Base-by-base conservation (phyloP, 2,113 vertebrate species). In the Muntiacus reevesi region DNA sequence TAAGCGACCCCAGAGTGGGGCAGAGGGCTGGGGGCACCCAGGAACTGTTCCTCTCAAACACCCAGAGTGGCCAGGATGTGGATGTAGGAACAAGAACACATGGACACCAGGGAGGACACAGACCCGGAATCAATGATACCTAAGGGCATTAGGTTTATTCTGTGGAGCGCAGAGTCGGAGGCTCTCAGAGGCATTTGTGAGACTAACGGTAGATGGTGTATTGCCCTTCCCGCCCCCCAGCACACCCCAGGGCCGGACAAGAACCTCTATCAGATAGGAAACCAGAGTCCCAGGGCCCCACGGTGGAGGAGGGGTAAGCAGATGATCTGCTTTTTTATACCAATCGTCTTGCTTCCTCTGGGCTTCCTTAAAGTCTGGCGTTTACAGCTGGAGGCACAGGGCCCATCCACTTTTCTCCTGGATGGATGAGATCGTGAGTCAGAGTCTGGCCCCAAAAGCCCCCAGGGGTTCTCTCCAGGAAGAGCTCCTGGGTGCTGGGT, bases 321-420 rank as follows among this genome's bases (percentile, higher is more conserved):
- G 45, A 55, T 25, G 55, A 27, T 16, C n/a, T 59, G 17, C 14
- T 40, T 40, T 0, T 0, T 91, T 15, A 47, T 23, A 54, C 4
- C 78, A n/a, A 7, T 7, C 16, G 6, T 36, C 36, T n/a, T 74
- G 36, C 71, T 93, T 5, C 33, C 0, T 93, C 33, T 40, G 71
- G 40, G 71, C 87, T 27, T 64, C 87, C 67, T 98, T 97, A 99
- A 79, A 99, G 87, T 94, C 93, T 98, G 86, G 98, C 27, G 17
- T 55, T 96, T 79, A 92, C 17, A 25, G 50, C 57, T 71, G 93
- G 82, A 21, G 98, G 98, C 25, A 98, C 98, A 30, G 99, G 99
- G 28, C 99, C 99, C 98, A 98, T 94, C 99, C 99, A 99, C 96
- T 99, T 98, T 96, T 99, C 98, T 98, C 99, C 99, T 99, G 97